Base-by-base conservation (phyloP, 2,113 vertebrate species). In the Willisornis vidua region DNA sequence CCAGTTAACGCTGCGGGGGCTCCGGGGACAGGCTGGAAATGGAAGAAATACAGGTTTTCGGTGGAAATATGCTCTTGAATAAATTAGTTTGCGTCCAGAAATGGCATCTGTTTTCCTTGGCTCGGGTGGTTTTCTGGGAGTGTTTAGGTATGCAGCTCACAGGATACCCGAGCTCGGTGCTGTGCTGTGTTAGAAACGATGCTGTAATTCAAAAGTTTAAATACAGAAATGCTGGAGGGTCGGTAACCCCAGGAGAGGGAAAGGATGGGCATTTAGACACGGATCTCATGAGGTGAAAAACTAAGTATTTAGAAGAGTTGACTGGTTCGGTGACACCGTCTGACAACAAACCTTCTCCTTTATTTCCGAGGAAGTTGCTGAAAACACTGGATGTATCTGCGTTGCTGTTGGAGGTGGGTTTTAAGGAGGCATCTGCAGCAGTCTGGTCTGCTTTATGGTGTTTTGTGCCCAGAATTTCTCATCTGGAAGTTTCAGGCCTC, bases 61-160 rank as follows among this genome's bases (percentile, higher is more conserved):
- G 91, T 86, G 71, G 87, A 92, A 95, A 91, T 90, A 33, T 71
- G 63, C 41, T 92, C 62, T 52, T 85, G 94, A 94, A 94, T 96
- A 95, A 94, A 95, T 94, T 91, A 94, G 58, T 81, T 95, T 66
- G 51, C 51, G 49, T 97, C 74, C 94, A 96, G 95, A 95, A 96
- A 92, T 75, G 88, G 87, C 95, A 96, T 96, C 91, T 97, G 94
- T 85, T 96, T 95, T 84, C 74, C 78, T 95, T 95, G 95, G 95
- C 90, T 94, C 49, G 12, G 48, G 39, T 87, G 46, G 43, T 95
- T 86, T 85, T 63, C 85, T 77, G 5, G 37, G 86, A 89, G 78
- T 18, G 19, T 87, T 93, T 91, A 72, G 93, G 74, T 94, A 89
- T 75, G 87, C 74, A n/a, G 77, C 71, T 95, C 78, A 59, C 74